A percentile compares a stretch with the other conserved stretches of the same genome.
These are phyloP conservation scores for Ctenomys sociabilis DNA, from an alignment of 2,113 vertebrate genomes.

Conservation along the genomic window DNA sequence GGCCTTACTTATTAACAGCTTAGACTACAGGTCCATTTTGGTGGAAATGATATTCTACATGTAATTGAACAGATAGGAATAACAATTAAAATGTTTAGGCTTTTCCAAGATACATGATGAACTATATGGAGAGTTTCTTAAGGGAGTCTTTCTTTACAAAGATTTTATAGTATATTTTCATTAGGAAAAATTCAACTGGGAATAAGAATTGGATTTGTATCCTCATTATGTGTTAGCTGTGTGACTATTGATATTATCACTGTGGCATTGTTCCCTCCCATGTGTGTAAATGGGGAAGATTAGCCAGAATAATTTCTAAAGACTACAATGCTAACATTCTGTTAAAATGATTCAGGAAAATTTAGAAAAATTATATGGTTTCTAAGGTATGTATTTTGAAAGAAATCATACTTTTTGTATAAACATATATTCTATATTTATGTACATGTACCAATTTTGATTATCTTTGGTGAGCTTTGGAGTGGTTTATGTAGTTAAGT, in stretches of 20 bases:
- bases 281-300: neutral
- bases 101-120: neutral
- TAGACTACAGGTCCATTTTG: neutral
- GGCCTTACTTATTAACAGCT: neutral
- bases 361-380: neutral
- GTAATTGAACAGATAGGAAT: neutral
- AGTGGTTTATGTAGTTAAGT: neutral
- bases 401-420: neutral
- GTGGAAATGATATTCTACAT: neutral
- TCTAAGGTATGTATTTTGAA: neutral
- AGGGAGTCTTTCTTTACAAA: neutral
- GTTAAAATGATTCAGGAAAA: neutral
- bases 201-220: neutral
- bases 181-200: neutral
- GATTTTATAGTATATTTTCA: neutral
- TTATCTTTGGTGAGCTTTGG: neutral
- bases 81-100: neutral
- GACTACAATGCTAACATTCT: neutral
- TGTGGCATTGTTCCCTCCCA: neutral
- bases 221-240: neutral
- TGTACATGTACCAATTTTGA: neutral
- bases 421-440: neutral
- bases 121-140: neutral
- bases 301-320: neutral
- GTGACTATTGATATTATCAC: too few relatives aligned